Evolutionary conservation across 2,113 vertebrate genomes (phyloP), one percentile per base, ranked within the genome.

Genomic region (Morone chrysops): DNA sequence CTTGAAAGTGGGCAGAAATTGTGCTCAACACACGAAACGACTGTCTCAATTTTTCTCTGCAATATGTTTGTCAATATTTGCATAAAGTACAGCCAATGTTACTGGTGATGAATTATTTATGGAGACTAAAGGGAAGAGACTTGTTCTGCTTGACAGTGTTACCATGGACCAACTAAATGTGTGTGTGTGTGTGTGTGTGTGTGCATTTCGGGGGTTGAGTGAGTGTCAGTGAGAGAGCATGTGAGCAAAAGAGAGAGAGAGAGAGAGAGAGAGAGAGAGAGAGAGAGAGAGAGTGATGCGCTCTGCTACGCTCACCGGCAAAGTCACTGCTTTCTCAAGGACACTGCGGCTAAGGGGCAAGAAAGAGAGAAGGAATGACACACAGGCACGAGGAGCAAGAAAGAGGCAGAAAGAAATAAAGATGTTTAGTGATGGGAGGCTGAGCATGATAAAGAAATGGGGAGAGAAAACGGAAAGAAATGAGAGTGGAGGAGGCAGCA

Each of bases 271-370:
- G n/a, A 75, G 65, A 87, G 75, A 70, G 50, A 74, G 57, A 56
- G 61, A 48, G 50, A 43, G 54, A 51, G 80, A 83, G 53, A 79
- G 81, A 69, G 84, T 10, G 90, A 91, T 89, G 88, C 45, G 83
- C 91, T 86, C 80, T 78, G 87, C 89, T 84, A 87, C 81, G 59
- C 89, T 88, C 83, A 87, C 82, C 59, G 85, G 66, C 94, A 94
- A 94, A 93, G 94, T 93, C 93, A 92, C 71, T 88, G 90, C 84
- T 84, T 94, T 86, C 68, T 93, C 94, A 94, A 94, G 94, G 94
- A 94, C 94, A 95, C 94, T 95, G 94, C 92, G 87, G 94, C 89
- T 90, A 83, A 84, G 73, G 84, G 84, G 75, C 72, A 77, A 87
- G 81, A 75, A 80, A 80, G 62, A 84, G 51, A 70, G 70, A 80